Evolutionary conservation across 2,113 vertebrate genomes (phyloP).

Genomic region (Periophthalmus modestus): DNA sequence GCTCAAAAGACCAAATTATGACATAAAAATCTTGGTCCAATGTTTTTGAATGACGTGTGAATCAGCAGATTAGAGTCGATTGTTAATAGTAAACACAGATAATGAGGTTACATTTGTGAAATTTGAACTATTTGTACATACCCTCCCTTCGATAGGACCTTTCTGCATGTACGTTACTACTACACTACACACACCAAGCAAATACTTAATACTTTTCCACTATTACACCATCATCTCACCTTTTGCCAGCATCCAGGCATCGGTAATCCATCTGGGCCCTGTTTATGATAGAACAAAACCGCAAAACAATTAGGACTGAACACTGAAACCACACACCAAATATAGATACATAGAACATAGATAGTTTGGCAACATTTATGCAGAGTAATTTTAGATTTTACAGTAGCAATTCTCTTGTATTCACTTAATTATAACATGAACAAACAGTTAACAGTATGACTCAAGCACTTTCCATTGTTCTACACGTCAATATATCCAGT

Average conservation of each 20-base stretch:
- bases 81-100: no score
- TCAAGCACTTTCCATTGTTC: not conserved
- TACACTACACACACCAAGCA: not conserved
- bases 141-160: not conserved
- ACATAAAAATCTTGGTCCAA: no score
- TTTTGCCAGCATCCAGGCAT: slow-evolving; percentile 99
- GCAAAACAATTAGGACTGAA: slow-evolving; percentile 35
- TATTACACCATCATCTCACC: slow-evolving; percentile 81
- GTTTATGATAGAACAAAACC: slow-evolving; percentile 38
- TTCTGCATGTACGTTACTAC: not conserved
- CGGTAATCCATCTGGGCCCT: slow-evolving; percentile 98
- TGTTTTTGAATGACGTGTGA: no score
- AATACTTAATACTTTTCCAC: not conserved
- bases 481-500: not conserved
- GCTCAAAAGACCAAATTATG: no score
- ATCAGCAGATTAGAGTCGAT: no score
- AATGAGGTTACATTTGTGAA: no score
- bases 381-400: not conserved
- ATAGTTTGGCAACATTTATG: not conserved
- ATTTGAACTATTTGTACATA: not conserved
- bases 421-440: not conserved
- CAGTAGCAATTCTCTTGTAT: not conserved
- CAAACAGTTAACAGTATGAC: not conserved
- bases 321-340: not conserved
- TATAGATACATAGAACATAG: no score